Base-by-base conservation (phyloP, 2,888 invertebrate genomes). In the Eulithis prunata region DNA sequence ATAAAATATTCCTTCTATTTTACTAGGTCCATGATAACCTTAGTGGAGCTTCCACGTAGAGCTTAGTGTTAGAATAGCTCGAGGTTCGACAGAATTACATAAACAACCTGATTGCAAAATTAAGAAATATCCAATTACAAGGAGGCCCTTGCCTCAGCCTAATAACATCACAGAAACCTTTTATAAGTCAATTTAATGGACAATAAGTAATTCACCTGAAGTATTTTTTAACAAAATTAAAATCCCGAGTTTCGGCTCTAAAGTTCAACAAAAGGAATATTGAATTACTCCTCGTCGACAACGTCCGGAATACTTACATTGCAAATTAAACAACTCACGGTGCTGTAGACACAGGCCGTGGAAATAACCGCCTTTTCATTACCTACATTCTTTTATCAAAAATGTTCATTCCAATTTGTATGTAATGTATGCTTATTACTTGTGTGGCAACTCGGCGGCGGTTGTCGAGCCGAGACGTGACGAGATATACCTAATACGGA, bases 121-220 rank as follows among this genome's bases (percentile, higher is more conserved):
- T 12, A 43, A n/a, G 49, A 45, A 55, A 55, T 55, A 55, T 55
- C 43, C 43, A 28, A 43, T 43, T 28, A 55, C 21, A 36, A 6
- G 28, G 12, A 43, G 55, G 54, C 14, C n/a, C n/a, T 41, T 41
- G 13, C 41, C 41, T 41, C 41, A 21, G 8, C 43, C 12, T 43
- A 43, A 14, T 43, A 43, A 21, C 55, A 55, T 55, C 43, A 55
- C 55, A 5, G 43, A 12, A 43, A 21, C 43, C 43, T 21, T 6
- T 7, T 36, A 53, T 10, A 54, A 13, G 14, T 32, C 32, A 28
- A 32, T 46, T 46, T 46, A 46, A 56, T 56, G 56, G 46, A 56
- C 46, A 46, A 56, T 56, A 56, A 56, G 46, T 56, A 56, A 56
- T 56, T 46, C 45, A 56, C 45, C 56, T 56, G 56, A 45, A 56